phyloP scores from a whole-genome alignment of 2,113 vertebrate species.

The Microtus pennsylvanicus region DNA sequence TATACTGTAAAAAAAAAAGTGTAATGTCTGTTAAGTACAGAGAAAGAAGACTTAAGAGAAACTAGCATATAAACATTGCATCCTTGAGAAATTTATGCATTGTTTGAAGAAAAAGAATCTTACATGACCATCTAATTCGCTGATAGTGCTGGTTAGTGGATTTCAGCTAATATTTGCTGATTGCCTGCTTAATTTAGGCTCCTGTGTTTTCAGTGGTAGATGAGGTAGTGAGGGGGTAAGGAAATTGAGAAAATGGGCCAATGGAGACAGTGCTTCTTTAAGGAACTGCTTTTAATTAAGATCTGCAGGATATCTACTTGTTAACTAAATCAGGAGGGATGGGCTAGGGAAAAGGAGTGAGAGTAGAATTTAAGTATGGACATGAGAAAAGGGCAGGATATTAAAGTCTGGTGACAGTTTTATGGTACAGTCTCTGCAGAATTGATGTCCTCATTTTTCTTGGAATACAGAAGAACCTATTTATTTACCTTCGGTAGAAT shows the following conservation, averaged over 20 bases:
- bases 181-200: not conserved
- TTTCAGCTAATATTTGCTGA: not conserved
- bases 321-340: not conserved
- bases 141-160: not conserved
- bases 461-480: not conserved
- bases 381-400: not conserved
- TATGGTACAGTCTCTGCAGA: constrained; percentile 3
- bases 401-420: not conserved
- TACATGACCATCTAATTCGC: not conserved
- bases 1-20: too few species aligned
- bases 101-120: not conserved
- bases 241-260: not conserved
- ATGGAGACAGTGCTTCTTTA: not conserved
- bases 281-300: not conserved
- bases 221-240: not conserved
- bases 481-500: not conserved
- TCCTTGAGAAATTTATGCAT: constrained; percentile 26
- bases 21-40: not conserved
- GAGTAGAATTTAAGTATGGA: not conserved
- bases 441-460: not conserved
- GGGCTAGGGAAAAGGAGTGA: not conserved
- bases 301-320: not conserved
- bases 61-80: not conserved
- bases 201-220: not conserved
- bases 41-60: not conserved